These are phyloP conservation scores for Drosophila biarmipes DNA, from an alignment of 1,140 invertebrate genomes.

Conservation along the genomic window DNA sequence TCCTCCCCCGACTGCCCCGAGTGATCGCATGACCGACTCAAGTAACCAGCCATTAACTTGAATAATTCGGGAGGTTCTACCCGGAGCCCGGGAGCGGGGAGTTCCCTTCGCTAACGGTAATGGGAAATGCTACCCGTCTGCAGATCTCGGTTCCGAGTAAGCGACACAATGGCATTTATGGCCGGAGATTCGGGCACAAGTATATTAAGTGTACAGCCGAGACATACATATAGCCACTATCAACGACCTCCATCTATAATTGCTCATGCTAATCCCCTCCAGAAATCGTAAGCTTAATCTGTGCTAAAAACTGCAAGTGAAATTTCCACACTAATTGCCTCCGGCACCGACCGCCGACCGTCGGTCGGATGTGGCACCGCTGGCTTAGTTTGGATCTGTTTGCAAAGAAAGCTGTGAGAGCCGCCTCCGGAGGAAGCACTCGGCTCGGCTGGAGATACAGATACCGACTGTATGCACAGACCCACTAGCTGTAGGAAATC, in stretches of 20 bases:
- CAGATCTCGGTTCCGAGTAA: slow-evolving; percentile 42
- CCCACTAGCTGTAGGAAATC: slow-evolving; percentile 67
- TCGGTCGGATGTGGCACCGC: slow-evolving; percentile 43
- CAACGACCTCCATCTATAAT: slow-evolving; percentile 78
- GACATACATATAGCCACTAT: slow-evolving; percentile 20
- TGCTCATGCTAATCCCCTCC: slow-evolving; percentile 70
- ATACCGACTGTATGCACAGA: background rate
- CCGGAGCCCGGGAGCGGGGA: background rate
- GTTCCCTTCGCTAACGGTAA: slow-evolving; percentile 46
- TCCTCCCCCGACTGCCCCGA: background rate
- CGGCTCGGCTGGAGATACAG: background rate
- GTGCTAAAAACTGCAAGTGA: slow-evolving; percentile 77
- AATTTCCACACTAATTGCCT: slow-evolving; percentile 78
- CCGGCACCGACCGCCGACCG: slow-evolving; percentile 52
- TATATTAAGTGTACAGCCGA: slow-evolving; percentile 20
- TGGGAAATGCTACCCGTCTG: slow-evolving; percentile 48
- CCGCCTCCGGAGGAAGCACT: slow-evolving; percentile 50
- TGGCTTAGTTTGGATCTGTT: slow-evolving; percentile 47
- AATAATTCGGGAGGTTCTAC: slow-evolving; percentile 38
- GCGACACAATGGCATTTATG: slow-evolving; percentile 29
- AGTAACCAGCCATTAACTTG: slow-evolving; percentile 54
- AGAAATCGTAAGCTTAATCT: slow-evolving; percentile 64
- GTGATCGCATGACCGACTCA: slow-evolving; percentile 52
- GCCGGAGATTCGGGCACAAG: slow-evolving; percentile 18
- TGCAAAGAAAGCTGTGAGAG: slow-evolving; percentile 71